Base-by-base conservation (phyloP, 2,888 invertebrate genomes). In the Colletes collaris region DNA sequence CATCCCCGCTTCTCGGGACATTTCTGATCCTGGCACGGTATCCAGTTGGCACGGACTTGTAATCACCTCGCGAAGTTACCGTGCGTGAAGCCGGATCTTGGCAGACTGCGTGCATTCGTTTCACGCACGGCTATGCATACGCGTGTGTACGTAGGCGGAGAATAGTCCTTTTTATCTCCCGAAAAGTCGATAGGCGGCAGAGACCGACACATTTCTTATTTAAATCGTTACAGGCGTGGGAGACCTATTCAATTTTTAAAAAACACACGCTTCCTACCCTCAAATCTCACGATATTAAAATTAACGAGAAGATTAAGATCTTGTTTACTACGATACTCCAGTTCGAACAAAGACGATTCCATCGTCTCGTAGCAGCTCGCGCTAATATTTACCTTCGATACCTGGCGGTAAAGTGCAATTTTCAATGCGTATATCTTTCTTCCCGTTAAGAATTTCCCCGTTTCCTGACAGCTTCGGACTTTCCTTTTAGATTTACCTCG, bases 31-130 rank as follows among this genome's bases (percentile, higher is more conserved):
- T 91, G 90, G 90, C 90, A 89, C 86, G 73, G 84, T 71, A 85
- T 88, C 85, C 88, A 87, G 80, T 90, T 91, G 91, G 91, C 91
- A 90, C 89, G 63, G 69, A 64, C 82, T 75, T 81, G 87, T 90
- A 91, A 91, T 91, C 91, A 89, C 86, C 87, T 77, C 82, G 86
- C 82, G 76, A 79, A 76, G 88, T 87, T 89, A 87, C 88, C 86
- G 86, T 88, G 88, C 87, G 88, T 89, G 88, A 88, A 88, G 88
- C 74, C 81, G 82, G 77, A 87, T 89, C 87, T 89, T 89, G 89
- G 89, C 89, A 89, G 62, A 59, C 67, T 62, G 73, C 69, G 81
- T 79, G 85, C 84, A 86, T 86, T 87, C 77, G 83, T 86, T 86
- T 86, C 87, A 84, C 82, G 81, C 80, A 80, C 76, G 77, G 64